Evolutionary conservation across 2,113 vertebrate genomes (phyloP).

Genomic region (Nannospalax galili): DNA sequence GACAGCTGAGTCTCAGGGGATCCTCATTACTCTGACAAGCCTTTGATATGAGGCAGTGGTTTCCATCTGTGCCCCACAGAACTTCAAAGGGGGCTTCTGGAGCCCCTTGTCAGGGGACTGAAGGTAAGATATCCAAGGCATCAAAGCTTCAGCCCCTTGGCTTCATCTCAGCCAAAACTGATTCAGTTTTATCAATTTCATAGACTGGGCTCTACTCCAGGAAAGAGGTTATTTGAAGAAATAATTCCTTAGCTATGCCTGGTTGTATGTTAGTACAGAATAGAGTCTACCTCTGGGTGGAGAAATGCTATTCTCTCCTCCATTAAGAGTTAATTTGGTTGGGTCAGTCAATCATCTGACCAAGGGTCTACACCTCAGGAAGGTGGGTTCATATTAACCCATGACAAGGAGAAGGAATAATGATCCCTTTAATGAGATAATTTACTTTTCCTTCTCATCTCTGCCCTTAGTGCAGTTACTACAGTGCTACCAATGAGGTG

Average conservation of each 20-base stretch:
- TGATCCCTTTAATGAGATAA: background rate
- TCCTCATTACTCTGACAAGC: background rate
- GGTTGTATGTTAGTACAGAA: background rate
- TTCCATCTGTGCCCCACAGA: background rate
- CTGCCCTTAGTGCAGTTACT: too few relatives aligned
- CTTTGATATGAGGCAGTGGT: background rate
- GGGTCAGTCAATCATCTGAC: too few relatives aligned
- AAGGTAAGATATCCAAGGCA: accelerated
- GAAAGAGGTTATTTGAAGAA: background rate
- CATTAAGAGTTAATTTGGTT: background rate
- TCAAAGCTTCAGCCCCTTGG: background rate
- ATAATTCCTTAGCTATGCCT: background rate
- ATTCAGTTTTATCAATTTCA: background rate
- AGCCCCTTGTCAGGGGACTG: too few relatives aligned
- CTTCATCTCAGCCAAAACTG: background rate
- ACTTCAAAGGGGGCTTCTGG: background rate
- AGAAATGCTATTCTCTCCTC: background rate
- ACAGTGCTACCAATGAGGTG: background rate
- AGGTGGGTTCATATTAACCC: background rate
- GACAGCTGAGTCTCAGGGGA: background rate
- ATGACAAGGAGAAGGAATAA: background rate
- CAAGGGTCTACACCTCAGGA: background rate
- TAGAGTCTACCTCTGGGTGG: background rate
- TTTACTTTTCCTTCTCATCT: background rate
- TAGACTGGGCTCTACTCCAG: background rate